Evolutionary conservation across 2,113 vertebrate species (phyloP), one percentile per base, ranked within the genome.

Genomic region (Sterrhoptilus dennistouni): DNA sequence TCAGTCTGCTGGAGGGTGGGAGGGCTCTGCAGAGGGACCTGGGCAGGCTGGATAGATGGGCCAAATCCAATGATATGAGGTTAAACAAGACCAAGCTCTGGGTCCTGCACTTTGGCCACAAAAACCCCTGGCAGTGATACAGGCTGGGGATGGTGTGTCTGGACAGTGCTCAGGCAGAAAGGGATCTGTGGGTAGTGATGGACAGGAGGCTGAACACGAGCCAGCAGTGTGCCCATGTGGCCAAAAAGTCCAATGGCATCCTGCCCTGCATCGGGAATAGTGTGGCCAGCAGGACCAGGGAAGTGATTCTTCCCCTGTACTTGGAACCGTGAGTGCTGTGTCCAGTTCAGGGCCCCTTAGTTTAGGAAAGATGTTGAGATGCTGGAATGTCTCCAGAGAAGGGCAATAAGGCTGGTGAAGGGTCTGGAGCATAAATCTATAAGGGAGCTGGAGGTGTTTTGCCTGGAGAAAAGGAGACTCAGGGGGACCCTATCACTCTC

Each of bases 61-160:
- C 11, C 5, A 8, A 21, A 35, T 57, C 61, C 42, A 50, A 2
- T 0, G 0, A 28, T 2, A 23, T 1, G 6, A 35, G 25, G 50
- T 57, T 47, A n/a, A 40, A 66, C 24, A 57, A 42, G 52, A 16
- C 3, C 24, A 31, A 21, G 21, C 17, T 8, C 25, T 13, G 13
- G 8, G 25, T 49, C 31, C 70, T 57, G 42, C 23, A 12, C 50
- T 56, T 57, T 31, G 42, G 8, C 16, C 52, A 35, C 42, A 57
- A 28, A 6, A 29, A 35, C 6, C 4, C 16, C 24, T 8, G 47
- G 29, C 70, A 49, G 52, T 0, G 0, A 6, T 8, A 24, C 42
- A 49, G 60, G 42, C 8, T 57, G 35, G 50, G 60, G 83, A 49
- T 29, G 38, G 59, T 28, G 24, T 6, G 38, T 14, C n/a, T 74